Evolutionary conservation across 2,113 vertebrate species (phyloP), one percentile per base, ranked within the genome.

Genomic region (Cochlearius cochlearius): DNA sequence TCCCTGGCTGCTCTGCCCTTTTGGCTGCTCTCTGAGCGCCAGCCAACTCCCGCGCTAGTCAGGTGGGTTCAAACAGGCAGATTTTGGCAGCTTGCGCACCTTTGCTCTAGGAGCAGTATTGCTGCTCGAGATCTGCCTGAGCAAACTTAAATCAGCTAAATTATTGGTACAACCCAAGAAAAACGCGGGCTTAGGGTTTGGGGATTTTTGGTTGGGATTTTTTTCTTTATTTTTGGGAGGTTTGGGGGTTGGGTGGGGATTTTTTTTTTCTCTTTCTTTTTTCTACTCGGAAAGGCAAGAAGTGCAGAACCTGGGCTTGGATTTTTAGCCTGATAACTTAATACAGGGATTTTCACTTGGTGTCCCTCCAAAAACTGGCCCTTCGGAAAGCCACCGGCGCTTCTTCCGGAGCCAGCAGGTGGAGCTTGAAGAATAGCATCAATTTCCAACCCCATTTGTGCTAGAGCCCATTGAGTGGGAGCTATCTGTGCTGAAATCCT

Each of bases 371-470:
- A 47, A 59, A 12, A 45, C 21, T 25, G 89, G 55, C 85, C 94
- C 76, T 91, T 96, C 29, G 15, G 73, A 86, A 94, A 91, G 73
- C 89, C 79, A 81, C 47, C 52, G 17, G 77, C 50, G 5, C 92
- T 96, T 96, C 36, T 96, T 96, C 83, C 9, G 1, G 88, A 87
- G 85, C 97, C 98, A 97, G 98, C 97, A 98, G 98, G 97, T 97
- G 98, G 98, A 94, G 98, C 97, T 96, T 95, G 92, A 93, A 97
- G 98, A 97, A 98, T 97, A 95, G 96, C 96, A 97, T 96, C 97
- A 29, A 58, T 62, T 96, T 71, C 80, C 74, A 83, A 62, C 81
- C 91, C 96, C 94, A 93, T 88, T 90, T 53, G 94, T 77, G 94
- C 94, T 55, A 2, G 76, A 92, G 93, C 96, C 96, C 97, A 92